Base-by-base conservation (phyloP, 1,140 invertebrate species). In the Pinna nobilis region DNA sequence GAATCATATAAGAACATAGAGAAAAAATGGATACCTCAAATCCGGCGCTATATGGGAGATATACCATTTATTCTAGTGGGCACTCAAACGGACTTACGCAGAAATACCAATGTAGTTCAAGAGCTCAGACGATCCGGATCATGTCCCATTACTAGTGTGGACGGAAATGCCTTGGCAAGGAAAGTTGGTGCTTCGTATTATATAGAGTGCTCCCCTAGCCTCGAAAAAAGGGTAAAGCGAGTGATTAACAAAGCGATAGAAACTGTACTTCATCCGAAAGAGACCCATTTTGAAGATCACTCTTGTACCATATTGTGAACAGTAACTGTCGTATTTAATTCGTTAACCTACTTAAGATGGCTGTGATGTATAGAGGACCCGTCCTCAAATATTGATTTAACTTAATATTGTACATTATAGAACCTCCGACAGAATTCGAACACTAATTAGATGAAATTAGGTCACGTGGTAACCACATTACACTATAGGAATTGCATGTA, bases 201-300 rank as follows among this genome's bases (percentile, higher is more conserved):
- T 60, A 71, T 84, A 7, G 83, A 84, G 64, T 76, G 76, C 53
- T 82, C 80, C 0, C 94, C 96, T 3, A 70, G 65, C 15, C 70
- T 76, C 55, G 80, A 83, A 65, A 83, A 79, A 41, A 77, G 77
- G 11, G 60, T 82, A 15, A 61, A 80, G 15, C 74, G 70, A n/a
- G 66, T 73, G 32, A 76, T 83, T 39, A 80, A 83, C 60, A 71
- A 70, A 33, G 82, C 82, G 18, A 77, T 83, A 35, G 76, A 67
- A 1, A 80, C 82, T 0, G 82, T 83, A 11, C 63, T 83, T 4
- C 32, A 49, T 15, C 72, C 65, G 18, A 53, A 49, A 7, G 60
- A n/a, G 1, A 37, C 44, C 3, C 35, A 37, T 1, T 23, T 18
- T 1, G 73, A 75, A 6, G 67, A 50, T 15, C 50, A 65, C 30